A percentile compares a stretch with the other conserved stretches of the same genome.
These are phyloP conservation scores for Ectropis grisescens DNA, from an alignment of 1,140 invertebrate genomes.

Conservation along the genomic window DNA sequence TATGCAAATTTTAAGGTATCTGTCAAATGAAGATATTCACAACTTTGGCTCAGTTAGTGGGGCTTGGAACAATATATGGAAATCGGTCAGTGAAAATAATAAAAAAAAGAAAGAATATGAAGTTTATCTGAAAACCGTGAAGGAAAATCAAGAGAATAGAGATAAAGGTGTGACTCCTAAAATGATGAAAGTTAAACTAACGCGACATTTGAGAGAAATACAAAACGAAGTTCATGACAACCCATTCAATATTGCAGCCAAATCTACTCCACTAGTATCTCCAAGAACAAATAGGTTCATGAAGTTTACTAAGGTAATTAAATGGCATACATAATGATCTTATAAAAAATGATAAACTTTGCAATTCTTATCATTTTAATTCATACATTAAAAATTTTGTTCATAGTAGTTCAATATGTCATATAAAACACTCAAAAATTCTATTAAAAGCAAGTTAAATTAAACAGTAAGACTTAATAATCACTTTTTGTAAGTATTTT, in stretches of 20 bases:
- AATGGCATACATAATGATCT: too few species aligned
- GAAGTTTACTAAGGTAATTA: constrained; percentile 63
- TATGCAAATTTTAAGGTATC: constrained; percentile 42
- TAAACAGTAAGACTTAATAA: too few species aligned
- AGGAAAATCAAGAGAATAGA: constrained; percentile 46
- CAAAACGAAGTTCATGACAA: constrained; percentile 35
- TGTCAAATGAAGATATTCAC: constrained; percentile 49
- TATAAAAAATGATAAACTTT: too few species aligned
- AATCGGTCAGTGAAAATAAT: constrained; percentile 23
- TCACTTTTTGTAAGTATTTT: not conserved
- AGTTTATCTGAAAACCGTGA: constrained; percentile 28
- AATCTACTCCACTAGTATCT: constrained; percentile 62
- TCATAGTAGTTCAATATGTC: too few species aligned
- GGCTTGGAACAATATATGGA: constrained; percentile 43
- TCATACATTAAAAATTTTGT: too few species aligned
- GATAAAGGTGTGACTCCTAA: constrained; percentile 20
- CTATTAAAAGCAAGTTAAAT: too few species aligned
- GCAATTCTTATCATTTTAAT: too few species aligned
- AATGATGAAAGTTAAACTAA: constrained; percentile 11
- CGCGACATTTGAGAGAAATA: constrained; percentile 40
- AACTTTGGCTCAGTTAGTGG: constrained; percentile 51
- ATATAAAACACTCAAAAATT: too few species aligned
- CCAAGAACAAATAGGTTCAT: constrained; percentile 59
- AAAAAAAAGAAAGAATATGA: constrained; percentile 28
- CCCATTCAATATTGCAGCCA: constrained; percentile 11